Evolutionary conservation across 2,888 invertebrate genomes (phyloP), one percentile per base, ranked within the genome.

Genomic region (Amiota mariae): DNA sequence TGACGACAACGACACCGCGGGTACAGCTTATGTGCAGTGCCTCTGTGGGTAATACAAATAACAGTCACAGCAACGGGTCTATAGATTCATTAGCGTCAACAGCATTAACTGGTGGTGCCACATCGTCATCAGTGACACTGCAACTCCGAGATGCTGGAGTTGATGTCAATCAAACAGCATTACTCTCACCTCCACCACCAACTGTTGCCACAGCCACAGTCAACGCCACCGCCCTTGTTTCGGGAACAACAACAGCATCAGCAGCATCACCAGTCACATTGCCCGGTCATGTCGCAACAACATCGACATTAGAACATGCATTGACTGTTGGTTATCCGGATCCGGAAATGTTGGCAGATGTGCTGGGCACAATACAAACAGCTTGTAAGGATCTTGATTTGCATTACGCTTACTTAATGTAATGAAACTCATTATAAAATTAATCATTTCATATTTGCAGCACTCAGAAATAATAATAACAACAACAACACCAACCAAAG

Each of bases 311-410:
- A 79, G 94, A 94, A 81, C 92, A 94, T 82, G 92, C 92, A 73
- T 92, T 94, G 77, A 93, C 94, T 81, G 88, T 89, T 86, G 93
- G 94, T 79, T 94, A 94, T 90, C 94, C 94, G 87, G 94, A 95
- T 90, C 93, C 94, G 47, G 94, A 94, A 85, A 92, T 94, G 87
- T 91, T 95, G 73, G 93, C 94, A 67, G 94, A 94, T 89, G 91
- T 94, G 85, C 91, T 94, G 80, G 93, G 94, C 80, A 93, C 93
- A 72, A 92, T 93, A 77, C 93, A 92, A 85, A 90, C 91, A 87
- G 90, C 90, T 85, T 93, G 90, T 90, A 85, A 88, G 86, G 83
- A 70, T 75, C 24, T 24, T 8, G 36, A 36, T 36, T 36, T n/a
- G n/a, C n/a, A n/a, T n/a, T n/a, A n/a, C n/a, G n/a, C n/a, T n/a